phyloP scores from a whole-genome alignment of 1,140 invertebrate species.

The Heliothis virescens region DNA sequence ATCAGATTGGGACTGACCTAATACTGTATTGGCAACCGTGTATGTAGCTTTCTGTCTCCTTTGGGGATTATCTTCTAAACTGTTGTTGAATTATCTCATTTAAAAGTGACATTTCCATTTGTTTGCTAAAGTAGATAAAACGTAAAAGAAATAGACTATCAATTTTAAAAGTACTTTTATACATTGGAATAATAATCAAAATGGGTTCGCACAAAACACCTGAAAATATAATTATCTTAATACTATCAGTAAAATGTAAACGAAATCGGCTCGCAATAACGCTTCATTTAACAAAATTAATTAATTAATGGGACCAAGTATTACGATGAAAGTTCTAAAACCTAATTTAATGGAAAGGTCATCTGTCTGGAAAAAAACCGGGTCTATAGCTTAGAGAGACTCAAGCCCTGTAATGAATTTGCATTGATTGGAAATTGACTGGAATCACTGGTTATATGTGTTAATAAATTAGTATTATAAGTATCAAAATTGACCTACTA shows the following conservation, averaged over 20 bases:
- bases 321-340: constrained; percentile 35
- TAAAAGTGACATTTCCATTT: too few species aligned
- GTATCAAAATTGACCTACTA: not conserved
- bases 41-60: constrained; percentile 29
- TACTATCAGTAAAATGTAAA: constrained; percentile 23
- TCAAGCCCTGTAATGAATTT: not conserved
- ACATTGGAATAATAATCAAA: too few species aligned
- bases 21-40: constrained; percentile 29
- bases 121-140: too few species aligned
- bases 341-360: constrained; percentile 37
- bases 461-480: not conserved
- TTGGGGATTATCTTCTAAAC: constrained; percentile 32
- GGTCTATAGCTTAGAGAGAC: not conserved
- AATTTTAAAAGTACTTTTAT: too few species aligned
- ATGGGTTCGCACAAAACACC: not conserved
- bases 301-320: constrained; percentile 39
- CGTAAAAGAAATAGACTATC: too few species aligned
- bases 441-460: too few species aligned
- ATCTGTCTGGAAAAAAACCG: constrained; percentile 36
- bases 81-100: not conserved
- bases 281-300: constrained; percentile 31
- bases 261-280: constrained; percentile 2
- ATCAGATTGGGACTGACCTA: constrained; percentile 40
- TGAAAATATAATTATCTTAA: constrained; percentile 4
- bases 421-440: not conserved